These are phyloP conservation scores for Cyanistes caeruleus DNA, from an alignment of 2,113 vertebrate genomes.

Conservation along the genomic window DNA sequence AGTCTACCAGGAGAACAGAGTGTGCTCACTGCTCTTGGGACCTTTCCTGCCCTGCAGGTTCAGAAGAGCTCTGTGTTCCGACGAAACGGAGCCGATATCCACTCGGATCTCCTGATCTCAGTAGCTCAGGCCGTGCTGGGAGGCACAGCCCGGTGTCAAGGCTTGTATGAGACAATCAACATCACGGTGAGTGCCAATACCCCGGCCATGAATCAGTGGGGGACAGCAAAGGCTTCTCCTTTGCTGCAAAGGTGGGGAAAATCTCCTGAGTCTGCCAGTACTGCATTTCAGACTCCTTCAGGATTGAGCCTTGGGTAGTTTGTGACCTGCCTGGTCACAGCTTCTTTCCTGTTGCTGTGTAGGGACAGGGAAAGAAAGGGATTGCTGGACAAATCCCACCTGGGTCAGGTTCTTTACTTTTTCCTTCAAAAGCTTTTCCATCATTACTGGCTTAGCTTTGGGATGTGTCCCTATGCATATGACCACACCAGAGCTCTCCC, in stretches of 20 bases:
- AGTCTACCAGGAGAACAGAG: fast-evolving
- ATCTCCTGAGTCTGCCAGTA: neutral
- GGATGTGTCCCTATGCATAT: neutral
- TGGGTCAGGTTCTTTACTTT: neutral
- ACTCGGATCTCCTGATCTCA: slow-evolving; percentile 89
- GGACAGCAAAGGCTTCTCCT: neutral
- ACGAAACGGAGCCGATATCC: slow-evolving; percentile 93
- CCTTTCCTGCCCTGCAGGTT: slow-evolving; percentile 77
- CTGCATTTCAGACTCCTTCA: neutral
- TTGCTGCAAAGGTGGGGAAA: neutral
- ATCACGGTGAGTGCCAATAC: slow-evolving; percentile 77
- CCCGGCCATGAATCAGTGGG: fast-evolving
- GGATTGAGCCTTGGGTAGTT: neutral
- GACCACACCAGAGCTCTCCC: neutral
- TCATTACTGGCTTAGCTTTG: neutral
- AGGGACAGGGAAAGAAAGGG: neutral
- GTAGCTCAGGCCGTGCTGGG: slow-evolving; percentile 94
- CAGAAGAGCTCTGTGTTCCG: slow-evolving; percentile 92
- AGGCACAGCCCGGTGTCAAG: slow-evolving; percentile 87
- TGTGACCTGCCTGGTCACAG: neutral
- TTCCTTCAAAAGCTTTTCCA: neutral
- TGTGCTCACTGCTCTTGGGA: neutral
- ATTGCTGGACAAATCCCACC: neutral
- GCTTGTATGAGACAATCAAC: slow-evolving; percentile 91
- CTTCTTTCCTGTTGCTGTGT: neutral